Conservation (phyloP, 2,797 vertebrate genomes). For the Aplochiton taeniatus region DNA sequence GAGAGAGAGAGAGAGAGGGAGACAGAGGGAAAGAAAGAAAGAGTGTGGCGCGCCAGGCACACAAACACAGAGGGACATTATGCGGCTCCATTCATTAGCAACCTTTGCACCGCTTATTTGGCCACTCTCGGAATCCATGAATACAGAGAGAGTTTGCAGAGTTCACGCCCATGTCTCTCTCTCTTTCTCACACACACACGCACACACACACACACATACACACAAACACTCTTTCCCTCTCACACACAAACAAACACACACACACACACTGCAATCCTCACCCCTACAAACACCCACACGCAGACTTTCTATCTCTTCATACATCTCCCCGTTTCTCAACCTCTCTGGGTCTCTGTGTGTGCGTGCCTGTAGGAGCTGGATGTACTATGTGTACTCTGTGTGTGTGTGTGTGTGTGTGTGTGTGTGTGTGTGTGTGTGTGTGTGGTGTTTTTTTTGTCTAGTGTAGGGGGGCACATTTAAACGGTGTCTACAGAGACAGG, state of each 20-base stretch:
- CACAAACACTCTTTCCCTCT: too few relatives aligned
- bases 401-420: neutral
- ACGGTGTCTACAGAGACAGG: neutral
- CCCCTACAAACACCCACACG: too few relatives aligned
- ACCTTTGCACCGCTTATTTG: constrained; percentile 25
- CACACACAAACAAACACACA: too few relatives aligned
- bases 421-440: constrained; percentile 10
- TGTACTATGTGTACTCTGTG: neutral
- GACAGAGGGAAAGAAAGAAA: neutral
- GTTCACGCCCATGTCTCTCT: too few relatives aligned
- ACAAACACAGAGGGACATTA: constrained; percentile 8
- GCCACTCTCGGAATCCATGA: constrained; percentile 17
- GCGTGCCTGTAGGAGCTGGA: neutral
- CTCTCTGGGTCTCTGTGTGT: constrained; percentile 9
- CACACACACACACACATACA: too few relatives aligned
- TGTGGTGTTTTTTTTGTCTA: neutral
- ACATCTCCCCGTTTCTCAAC: too few relatives aligned
- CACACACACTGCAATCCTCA: too few relatives aligned
- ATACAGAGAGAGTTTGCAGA: neutral
- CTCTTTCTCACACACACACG: too few relatives aligned
- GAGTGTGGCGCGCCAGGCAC: neutral
- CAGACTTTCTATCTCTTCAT: too few relatives aligned
- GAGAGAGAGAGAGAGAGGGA: neutral
- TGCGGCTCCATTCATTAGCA: constrained; percentile 10
- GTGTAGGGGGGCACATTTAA: neutral